Evolutionary conservation across 2,888 invertebrate species (phyloP), one percentile per base, ranked within the genome.

Genomic region (Notodonta dromedarius): DNA sequence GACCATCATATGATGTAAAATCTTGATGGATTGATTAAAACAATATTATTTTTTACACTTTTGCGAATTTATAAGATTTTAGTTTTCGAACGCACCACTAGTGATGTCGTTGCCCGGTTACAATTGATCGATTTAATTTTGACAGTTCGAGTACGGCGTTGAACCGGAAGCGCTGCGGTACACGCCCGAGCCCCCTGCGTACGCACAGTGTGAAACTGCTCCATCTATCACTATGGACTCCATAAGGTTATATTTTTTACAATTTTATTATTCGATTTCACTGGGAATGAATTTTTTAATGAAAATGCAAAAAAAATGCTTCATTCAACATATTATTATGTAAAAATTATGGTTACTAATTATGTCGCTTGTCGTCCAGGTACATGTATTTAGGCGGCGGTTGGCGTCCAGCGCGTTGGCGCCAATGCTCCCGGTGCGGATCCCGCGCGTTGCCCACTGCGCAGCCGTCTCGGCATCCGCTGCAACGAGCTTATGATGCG

Each of bases 161-260:
- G 97, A 97, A 83, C 98, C 98, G 0, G 96, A 97, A 69, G 95
- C 95, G 66, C 88, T 98, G 59, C 94, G 96, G 44, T 96, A 95
- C 79, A 93, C 94, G 51, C 95, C 95, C 11, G 95, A 96, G 67
- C 91, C 95, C 14, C 95, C 94, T 55, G 90, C 95, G 44, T 84
- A 85, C 67, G 86, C 86, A 12, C 94, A 96, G 61, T 96, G 96
- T 78, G 96, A 96, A 66, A 83, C 83, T 2, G 82, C 87, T 2
- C 91, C 93, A 0, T 78, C 90, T 0, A 67, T 76, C 3, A 94
- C 95, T n/a, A 95, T 95, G 92, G 94, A 92, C 79, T 93, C 79
- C 78, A 95, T 83, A 94, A 95, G 94, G 96, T 95, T 71, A n/a
- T 46, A 4, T 13, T 9, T 53, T 50, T 54, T 24, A 9, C 40